Conservation (phyloP, 2,113 vertebrate genomes). For the Pelobates fuscus region DNA sequence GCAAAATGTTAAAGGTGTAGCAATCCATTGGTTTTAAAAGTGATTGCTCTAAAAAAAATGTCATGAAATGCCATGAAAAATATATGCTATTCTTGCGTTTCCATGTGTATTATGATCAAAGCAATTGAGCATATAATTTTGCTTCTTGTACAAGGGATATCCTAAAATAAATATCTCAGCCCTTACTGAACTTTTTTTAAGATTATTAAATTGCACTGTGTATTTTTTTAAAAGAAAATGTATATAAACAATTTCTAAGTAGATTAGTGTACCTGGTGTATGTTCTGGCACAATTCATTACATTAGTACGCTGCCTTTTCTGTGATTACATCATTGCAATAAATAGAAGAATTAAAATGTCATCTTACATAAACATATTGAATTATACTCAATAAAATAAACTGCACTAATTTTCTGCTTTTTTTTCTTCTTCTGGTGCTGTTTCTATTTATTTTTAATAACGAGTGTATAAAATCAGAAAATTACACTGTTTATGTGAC, state of each 20-base stretch:
- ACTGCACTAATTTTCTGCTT: not conserved
- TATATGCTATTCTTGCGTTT: too few species aligned
- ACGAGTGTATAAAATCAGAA: not conserved
- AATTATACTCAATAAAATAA: not conserved
- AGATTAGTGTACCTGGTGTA: not conserved
- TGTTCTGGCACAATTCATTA: not conserved
- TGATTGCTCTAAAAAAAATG: too few species aligned
- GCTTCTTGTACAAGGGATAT: too few species aligned
- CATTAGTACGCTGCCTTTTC: not conserved
- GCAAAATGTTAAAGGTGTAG: too few species aligned
- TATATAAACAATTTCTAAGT: not conserved
- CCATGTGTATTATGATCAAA: too few species aligned
- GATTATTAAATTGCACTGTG: not conserved
- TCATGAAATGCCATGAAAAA: too few species aligned
- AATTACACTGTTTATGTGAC: constrained; percentile 5
- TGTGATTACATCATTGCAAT: not conserved
- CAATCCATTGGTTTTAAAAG: too few species aligned
- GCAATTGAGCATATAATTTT: too few species aligned
- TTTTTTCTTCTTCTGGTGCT: not conserved
- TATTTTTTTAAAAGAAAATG: too few species aligned
- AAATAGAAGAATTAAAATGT: not conserved
- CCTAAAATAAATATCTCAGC: not conserved
- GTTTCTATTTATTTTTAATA: not conserved
- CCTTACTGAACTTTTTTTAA: not conserved
- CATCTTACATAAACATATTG: not conserved